Percentiles rank a stretch among this genome's conserved stretches.
phyloP scores from a whole-genome alignment of 2,888 invertebrate genomes.

The Blastobasis adustella region DNA sequence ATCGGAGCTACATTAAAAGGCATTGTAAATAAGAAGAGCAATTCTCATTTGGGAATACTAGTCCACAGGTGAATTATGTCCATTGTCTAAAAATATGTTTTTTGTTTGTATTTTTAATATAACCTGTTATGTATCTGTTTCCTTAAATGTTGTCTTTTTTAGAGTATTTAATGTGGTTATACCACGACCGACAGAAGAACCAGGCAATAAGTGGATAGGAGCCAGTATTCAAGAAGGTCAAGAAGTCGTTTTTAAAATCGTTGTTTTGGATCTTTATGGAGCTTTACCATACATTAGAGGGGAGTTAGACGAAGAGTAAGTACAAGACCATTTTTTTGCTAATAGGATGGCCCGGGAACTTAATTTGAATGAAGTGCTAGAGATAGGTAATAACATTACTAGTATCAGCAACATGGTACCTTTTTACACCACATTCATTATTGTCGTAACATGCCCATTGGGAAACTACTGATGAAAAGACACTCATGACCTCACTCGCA shows the following conservation, averaged over 20 bases:
- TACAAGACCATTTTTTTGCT: neutral
- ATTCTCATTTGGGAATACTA: conserved; percentile 79
- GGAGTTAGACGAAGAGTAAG: conserved; percentile 67
- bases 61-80: conserved; percentile 69
- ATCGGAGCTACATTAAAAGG: conserved; percentile 77
- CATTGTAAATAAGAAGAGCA: conserved; percentile 79
- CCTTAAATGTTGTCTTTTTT: conserved; percentile 18
- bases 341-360: no score
- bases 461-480: neutral
- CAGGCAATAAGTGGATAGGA: conserved; percentile 75
- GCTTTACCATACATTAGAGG: conserved; percentile 79
- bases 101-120: neutral
- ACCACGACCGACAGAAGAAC: conserved; percentile 70
- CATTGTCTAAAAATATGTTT: neutral
- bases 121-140: neutral
- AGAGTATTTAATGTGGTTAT: conserved; percentile 82
- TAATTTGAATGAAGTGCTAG: no score
- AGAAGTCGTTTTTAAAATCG: conserved; percentile 76
- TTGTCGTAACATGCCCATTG: neutral
- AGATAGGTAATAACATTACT: no score
- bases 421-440: no score
- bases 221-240: conserved; percentile 72
- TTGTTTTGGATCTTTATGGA: conserved; percentile 72
- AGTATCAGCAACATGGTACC: no score
- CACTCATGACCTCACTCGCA: no score